Evolutionary conservation across 2,888 invertebrate species (phyloP), one percentile per base, ranked within the genome.

Genomic region (Heliconius aoede): DNA sequence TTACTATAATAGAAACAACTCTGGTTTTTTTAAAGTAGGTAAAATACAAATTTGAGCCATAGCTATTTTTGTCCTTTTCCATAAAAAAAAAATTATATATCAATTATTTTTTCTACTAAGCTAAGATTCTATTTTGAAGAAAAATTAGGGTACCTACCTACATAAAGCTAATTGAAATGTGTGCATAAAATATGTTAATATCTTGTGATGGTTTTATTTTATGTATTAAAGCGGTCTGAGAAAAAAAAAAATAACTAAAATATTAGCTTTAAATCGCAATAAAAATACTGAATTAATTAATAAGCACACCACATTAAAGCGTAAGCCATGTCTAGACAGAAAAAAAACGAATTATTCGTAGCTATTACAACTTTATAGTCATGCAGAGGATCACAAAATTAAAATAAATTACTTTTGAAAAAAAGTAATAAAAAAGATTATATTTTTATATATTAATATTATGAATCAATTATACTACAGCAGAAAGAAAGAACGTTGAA

Each of bases 231-330:
- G 9, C 55, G 4, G 9, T 3, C 18, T 46, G 1, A 46, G 46
- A 46, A 46, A 46, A 15, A 18, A 40, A 40, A 46, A 15, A 15
- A 32, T 32, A 32, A 32, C 32, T 32, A 9, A 55, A 55, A n/a
- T 55, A 21, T 21, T 18, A 51, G 51, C 51, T 51, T 21, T 51
- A 51, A 0, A 51, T 51, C 9, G n/a, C n/a, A 55, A 46, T 55
- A 9, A 9, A 3, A 55, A 55, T 1, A 55, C 55, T 55, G n/a
- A 9, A 9, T 55, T n/a, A 9, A 55, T 55, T n/a, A 68, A 51
- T 21, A 28, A 68, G 46, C 28, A 46, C 40, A 46, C 46, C 46
- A 68, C 46, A 68, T 46, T 28, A 28, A 68, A 68, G 68, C 46
- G 9, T n/a, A 28, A 67, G 26, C 40, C 46, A 13, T 18, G 67